Evolutionary conservation across 2,797 vertebrate species (phyloP).

Genomic region (Bovichtus variegatus): DNA sequence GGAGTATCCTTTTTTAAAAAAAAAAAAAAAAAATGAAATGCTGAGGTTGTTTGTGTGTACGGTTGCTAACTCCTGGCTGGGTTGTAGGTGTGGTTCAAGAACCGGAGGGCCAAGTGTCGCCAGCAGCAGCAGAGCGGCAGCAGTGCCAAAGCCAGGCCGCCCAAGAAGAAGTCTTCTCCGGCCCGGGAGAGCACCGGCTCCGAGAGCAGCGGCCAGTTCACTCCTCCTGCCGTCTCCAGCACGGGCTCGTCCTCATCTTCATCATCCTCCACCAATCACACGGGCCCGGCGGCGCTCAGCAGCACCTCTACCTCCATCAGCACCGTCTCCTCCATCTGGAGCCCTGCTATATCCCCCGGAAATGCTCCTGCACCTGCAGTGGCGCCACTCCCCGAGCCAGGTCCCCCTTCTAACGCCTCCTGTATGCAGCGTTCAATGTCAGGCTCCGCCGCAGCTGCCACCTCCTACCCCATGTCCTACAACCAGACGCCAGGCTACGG

Average conservation of each 20-base stretch:
- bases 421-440: conserved; percentile 96
- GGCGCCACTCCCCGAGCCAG: conserved; percentile 88
- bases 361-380: conserved; percentile 83
- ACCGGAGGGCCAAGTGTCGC: conserved; percentile 96
- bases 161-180: conserved; percentile 96
- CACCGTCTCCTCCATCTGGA: conserved; percentile 97
- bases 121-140: conserved; percentile 93
- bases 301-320: conserved; percentile 88
- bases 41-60: conserved; percentile 31
- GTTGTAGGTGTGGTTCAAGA: conserved; percentile 98
- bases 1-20: conserved; percentile 10
- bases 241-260: conserved; percentile 93
- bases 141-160: conserved; percentile 91
- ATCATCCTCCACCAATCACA: conserved; percentile 86
- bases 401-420: conserved; percentile 89
- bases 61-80: conserved; percentile 54
- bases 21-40: too few relatives aligned
- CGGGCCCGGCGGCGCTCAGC: conserved; percentile 78
- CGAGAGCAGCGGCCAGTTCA: conserved; percentile 98
- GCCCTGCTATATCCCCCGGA: conserved; percentile 95
- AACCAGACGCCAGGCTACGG: conserved; percentile 94
- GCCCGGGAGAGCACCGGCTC: conserved; percentile 96
- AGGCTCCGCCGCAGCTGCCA: conserved; percentile 81
- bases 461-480: conserved; percentile 95
- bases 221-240: conserved; percentile 93